phyloP scores from a whole-genome alignment of 1,140 invertebrate genomes.

The Heliconius hewitsoni region DNA sequence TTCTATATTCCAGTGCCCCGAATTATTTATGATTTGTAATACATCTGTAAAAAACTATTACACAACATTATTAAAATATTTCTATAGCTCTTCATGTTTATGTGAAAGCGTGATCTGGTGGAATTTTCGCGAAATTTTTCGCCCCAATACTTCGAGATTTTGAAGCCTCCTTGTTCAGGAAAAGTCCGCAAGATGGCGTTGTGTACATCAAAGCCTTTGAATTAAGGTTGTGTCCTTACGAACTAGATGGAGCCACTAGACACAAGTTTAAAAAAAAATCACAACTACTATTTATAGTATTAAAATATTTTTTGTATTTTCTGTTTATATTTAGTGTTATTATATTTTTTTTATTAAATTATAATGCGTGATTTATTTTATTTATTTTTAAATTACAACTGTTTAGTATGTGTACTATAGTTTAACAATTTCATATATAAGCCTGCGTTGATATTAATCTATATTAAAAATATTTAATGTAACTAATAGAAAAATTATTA shows the following conservation, averaged over 20 bases:
- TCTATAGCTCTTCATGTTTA: not conserved
- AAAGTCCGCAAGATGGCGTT: conserved; percentile 68
- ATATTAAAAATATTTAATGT: too few relatives aligned
- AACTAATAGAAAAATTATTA: too few relatives aligned
- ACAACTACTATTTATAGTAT: too few relatives aligned
- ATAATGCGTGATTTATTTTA: too few relatives aligned
- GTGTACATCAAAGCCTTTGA: conserved; percentile 31
- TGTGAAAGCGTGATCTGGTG: conserved; percentile 67
- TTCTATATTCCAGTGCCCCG: not conserved
- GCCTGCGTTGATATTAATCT: too few relatives aligned
- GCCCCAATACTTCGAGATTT: conserved; percentile 25
- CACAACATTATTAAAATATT: not conserved
- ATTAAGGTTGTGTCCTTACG: conserved; percentile 42
- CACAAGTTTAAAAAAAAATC: not conserved
- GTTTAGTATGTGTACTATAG: too few relatives aligned
- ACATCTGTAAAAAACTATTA: not conserved
- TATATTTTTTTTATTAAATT: too few relatives aligned
- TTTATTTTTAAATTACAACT: too few relatives aligned
- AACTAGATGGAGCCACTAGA: conserved; percentile 60
- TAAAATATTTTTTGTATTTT: too few relatives aligned
- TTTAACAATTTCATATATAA: too few relatives aligned
- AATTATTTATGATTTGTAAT: not conserved
- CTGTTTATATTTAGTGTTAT: too few relatives aligned
- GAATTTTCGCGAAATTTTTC: conserved; percentile 48
- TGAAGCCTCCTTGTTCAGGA: conserved; percentile 59